Base-by-base conservation (phyloP, 1,140 invertebrate genomes). In the Planococcus citri region DNA sequence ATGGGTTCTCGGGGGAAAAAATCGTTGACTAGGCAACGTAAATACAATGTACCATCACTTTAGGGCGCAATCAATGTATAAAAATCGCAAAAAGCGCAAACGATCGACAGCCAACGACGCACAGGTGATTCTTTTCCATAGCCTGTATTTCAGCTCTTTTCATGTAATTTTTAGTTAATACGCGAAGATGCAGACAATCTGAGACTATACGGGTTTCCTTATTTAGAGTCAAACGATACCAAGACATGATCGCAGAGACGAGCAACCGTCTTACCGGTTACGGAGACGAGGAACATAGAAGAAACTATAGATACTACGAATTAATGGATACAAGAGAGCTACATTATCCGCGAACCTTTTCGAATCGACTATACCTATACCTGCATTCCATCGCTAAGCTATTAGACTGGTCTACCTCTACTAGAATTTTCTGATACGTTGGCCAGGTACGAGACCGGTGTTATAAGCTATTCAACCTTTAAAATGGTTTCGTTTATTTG, bases 391-490 rank as follows among this genome's bases (percentile, higher is more conserved):
- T 51, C 41, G 41, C 17, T 17, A 17, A 51, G 41, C 41, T 51
- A 51, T 51, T 51, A 51, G 41, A 51, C 41, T 51, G 41, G 41
- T 51, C 41, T 51, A 51, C 41, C 41, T 33, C 29, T 33, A 6
- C 3, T 33, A 33, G 12, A 3, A 12, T 33, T 33, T 33, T 9
- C 12, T 20, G 41, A 51, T 51, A 51, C 41, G 12, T 51, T n/a
- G n/a, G 41, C 41, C 41, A 51, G 41, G 41, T 51, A 51, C n/a
- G n/a, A 14, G 41, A 51, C 41, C 41, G 41, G 41, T 51, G 41
- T 51, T 51, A 51, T 51, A 51, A 51, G 41, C 41, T 51, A 51
- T 51, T 51, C 41, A 51, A 51, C 41, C 41, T 51, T 51, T 51
- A 51, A 51, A 51, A 51, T 51, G 41, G 17, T 51, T 51, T 51